Evolutionary conservation across 92 coral and sea anemone species (phyloP), one percentile per base, ranked within the genome.

Genomic region (Parazoanthus atlanticus): DNA sequence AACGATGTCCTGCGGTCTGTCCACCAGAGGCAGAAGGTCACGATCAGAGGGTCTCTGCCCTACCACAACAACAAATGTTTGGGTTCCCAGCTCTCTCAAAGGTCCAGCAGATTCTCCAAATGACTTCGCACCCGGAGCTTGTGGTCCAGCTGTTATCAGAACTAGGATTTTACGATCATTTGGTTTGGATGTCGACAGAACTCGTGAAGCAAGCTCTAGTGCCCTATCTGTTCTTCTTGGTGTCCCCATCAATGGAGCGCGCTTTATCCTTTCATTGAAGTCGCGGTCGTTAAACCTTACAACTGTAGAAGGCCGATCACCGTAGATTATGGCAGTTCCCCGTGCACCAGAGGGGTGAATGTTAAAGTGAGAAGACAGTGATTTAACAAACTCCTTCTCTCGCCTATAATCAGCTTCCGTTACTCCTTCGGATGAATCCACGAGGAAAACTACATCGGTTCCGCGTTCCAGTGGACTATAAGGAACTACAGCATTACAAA

Each of bases 361-460:
- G 78, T 80, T 86, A 31, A 92, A 70, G 19, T 91, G 86, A 32
- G 86, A 82, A 31, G 89, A 85, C 32, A 92, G 78, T 26, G 91
- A 74, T 58, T 93, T 94, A 26, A 94, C 91, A 73, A 93, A 94
- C 43, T 84, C 84, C 58, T 94, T 94, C 64, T 93, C 89, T 32
- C 82, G 56, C 36, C 79, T 73, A 36, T 86, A 93, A 71, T 85
- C 78, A 65, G 87, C 66, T 58, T 86, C 72, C 76, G 87, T 83
- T 38, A 94, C 92, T 29, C 82, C 88, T 58, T 85, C 73, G 6
- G 98, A 94, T 76, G 96, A 88, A 85, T 94, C 98, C 89, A 94
- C 47, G 7, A 94, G 89, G 88, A 94, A 94, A 15, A 90, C 93
- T 16, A 94, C 85, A 66, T 94, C 98, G 65, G 65, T 43, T 78